These are phyloP conservation scores for Vidua chalybeata DNA, from an alignment of 2,113 vertebrate species.

Conservation along the genomic window DNA sequence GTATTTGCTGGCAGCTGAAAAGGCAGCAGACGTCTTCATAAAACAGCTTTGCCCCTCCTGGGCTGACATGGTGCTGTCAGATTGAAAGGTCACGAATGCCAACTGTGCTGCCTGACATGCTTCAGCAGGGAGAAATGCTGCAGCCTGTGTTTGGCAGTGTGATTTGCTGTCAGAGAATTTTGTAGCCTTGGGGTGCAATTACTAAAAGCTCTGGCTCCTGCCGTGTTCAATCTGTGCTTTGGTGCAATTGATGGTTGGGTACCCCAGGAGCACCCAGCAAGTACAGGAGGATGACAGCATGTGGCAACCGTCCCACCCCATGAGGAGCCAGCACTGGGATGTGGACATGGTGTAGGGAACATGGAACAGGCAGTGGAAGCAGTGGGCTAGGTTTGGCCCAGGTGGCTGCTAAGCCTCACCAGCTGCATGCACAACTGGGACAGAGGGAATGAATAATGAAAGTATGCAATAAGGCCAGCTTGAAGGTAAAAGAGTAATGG, in stretches of 20 bases:
- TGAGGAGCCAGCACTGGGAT: accelerated
- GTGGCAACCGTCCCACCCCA: not conserved
- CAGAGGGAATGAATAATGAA: not conserved
- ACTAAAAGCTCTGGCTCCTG: not conserved
- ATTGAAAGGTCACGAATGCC: not conserved
- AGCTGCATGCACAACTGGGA: not conserved
- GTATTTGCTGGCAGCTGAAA: not conserved
- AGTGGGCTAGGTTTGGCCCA: not conserved
- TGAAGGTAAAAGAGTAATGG: not conserved
- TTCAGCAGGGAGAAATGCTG: constrained; percentile 6
- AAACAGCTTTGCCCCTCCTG: not conserved
- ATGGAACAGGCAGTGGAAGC: not conserved
- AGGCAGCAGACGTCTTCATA: not conserved
- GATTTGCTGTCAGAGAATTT: constrained; percentile 7
- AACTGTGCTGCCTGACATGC: constrained; percentile 2
- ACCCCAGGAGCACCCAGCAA: not conserved
- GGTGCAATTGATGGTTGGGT: not conserved
- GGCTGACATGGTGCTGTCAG: not conserved
- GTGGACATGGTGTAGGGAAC: not conserved
- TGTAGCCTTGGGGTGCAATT: constrained; percentile 30
- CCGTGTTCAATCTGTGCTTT: not conserved
- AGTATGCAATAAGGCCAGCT: not conserved
- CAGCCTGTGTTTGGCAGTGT: not conserved
- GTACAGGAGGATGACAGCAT: not conserved
- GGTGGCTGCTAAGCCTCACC: not conserved